Base-by-base conservation (phyloP, 2,888 invertebrate species). In the Tachina grossa region DNA sequence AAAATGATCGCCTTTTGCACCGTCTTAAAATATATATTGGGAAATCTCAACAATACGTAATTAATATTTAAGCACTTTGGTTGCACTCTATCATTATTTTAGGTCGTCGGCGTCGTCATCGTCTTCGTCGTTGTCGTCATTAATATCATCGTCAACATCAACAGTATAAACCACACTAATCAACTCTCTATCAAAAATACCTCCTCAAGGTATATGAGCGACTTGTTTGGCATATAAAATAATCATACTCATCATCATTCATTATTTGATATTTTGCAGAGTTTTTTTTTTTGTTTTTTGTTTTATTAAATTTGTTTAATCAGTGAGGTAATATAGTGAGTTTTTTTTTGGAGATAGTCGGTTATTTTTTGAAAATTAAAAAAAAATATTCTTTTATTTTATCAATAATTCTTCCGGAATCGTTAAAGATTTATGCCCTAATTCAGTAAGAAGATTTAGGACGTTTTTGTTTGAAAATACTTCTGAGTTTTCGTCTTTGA, bases 1-100 rank as follows among this genome's bases (percentile, higher is more conserved):
- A 78, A 31, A 85, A 72, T 79, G 71, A 69, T 22, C 63, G 14
- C 59, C 66, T 76, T 74, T 72, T 57, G 63, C 31, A 31, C 0
- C 47, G 63, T 76, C 63, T 65, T 74, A 78, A 69, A 31, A 31
- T 6, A 31, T 6, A 31, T 82, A 75, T 66, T 80, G 63, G 45
- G 41, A 65, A 65, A 72, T 57, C 77, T 76, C 47, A n/a, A 53
- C 69, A 68, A 87, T 88, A 87, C 88, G 88, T 90, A 90, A 90
- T 91, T 90, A 90, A 91, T 91, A 89, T 90, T 90, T 90, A 90
- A 90, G 89, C 88, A 88, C 89, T 87, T 87, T 88, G 83, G 72
- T 87, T 87, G 87, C 87, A 84, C 83, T 72, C 59, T 79, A 80
- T 84, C 72, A 83, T 83, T 59, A 78, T 57, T 55, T 51, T 74